These are phyloP conservation scores for Aquatica leii DNA, from an alignment of 2,888 invertebrate species.

Conservation along the genomic window DNA sequence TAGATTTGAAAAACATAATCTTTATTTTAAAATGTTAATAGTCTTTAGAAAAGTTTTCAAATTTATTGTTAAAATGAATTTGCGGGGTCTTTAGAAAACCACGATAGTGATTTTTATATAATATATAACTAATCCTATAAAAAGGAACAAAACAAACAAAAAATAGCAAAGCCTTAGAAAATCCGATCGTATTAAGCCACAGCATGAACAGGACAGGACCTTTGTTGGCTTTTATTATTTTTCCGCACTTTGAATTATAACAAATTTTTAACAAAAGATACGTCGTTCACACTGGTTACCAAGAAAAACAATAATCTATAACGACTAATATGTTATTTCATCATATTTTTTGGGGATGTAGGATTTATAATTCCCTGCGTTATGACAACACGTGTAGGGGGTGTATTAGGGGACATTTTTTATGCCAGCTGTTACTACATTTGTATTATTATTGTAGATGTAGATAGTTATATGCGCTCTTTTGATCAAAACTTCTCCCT, in stretches of 20 bases:
- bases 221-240: constrained; percentile 33
- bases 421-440: constrained; percentile 38
- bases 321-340: constrained; percentile 36
- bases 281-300: constrained; percentile 13
- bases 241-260: constrained; percentile 15
- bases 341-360: constrained; percentile 26
- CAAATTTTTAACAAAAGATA: constrained; percentile 27
- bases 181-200: constrained; percentile 26
- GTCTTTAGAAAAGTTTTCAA: too few relatives aligned
- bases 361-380: constrained; percentile 33
- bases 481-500: constrained; percentile 17
- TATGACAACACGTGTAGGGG: constrained; percentile 35
- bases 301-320: constrained; percentile 32
- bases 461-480: constrained; percentile 29
- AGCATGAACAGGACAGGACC: constrained; percentile 23
- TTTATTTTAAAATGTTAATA: too few relatives aligned
- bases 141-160: constrained; percentile 23
- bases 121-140: constrained; percentile 23
- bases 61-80: background rate
- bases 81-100: too few relatives aligned
- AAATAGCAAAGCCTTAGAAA: constrained; percentile 24
- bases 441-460: constrained; percentile 35
- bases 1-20: too few relatives aligned
- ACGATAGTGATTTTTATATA: constrained; percentile 19
- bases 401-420: constrained; percentile 36